Base-by-base conservation (phyloP, 2,797 vertebrate species). In the Lindbergichthys nudifrons region DNA sequence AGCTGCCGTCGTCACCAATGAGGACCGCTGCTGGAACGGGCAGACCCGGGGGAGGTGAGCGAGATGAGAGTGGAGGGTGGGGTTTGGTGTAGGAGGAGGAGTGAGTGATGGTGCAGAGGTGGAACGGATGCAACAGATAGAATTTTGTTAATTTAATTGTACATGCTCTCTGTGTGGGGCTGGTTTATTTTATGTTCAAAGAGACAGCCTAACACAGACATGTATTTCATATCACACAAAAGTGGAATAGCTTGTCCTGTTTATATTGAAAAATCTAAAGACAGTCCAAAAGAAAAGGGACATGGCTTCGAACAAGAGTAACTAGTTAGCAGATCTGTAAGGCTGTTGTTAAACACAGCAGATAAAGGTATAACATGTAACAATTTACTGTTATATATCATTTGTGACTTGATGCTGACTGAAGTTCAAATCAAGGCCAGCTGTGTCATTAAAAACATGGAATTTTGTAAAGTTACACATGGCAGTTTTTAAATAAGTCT, bases 21-120 rank as follows among this genome's bases (percentile, higher is more conserved):
- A 96, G 74, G 94, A 96, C 9, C 93, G 92, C 64, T 97, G 97
- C 93, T 97, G 97, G 96, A 97, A 96, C 0, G 96, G 97, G 66
- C 95, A 96, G 80, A 94, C 92, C 43, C 93, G 95, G 62, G 96
- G 96, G 90, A 95, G 96, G 96, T 96, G 86, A 92, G 93, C n/a
- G 9, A 73, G 83, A 88, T 75, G 70, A 70, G 66, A 78, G 73
- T 41, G 52, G 57, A 61, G 54, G 59, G 8, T 13, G 41, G 43
- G 42, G 53, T 14, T 41, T 1, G 13, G 42, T 43, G 26, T 3
- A 26, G 26, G n/a, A 39, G 39, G 41, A 67, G 61, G 63, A 61
- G 73, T 21, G 58, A 73, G 77, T 6, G 60, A 65, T 50, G 48
- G 56, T 61, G 75, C 80, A 86, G 66, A 75, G 79, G 85, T 77